A percentile compares a stretch with the other conserved stretches of the same genome.
Evolutionary conservation across 2,797 vertebrate species (phyloP).

Genomic region (Lophius americanus): DNA sequence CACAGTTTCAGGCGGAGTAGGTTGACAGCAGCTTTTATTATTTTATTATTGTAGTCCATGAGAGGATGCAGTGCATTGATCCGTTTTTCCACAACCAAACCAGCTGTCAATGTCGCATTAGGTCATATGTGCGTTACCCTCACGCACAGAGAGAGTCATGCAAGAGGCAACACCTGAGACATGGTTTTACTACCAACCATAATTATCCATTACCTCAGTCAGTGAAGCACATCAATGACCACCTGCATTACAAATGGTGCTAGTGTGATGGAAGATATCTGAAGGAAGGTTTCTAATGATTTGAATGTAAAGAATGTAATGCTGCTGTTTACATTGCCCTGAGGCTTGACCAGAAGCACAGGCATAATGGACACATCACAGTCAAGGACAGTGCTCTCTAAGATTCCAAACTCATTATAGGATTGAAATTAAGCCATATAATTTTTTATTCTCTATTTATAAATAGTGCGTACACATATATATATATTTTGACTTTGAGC

Average conservation of each 20-base stretch:
- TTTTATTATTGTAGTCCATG: background rate
- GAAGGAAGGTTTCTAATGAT: constrained; percentile 10
- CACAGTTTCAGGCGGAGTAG: background rate
- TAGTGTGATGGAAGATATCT: constrained; percentile 1
- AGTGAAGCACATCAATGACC: constrained; percentile 41
- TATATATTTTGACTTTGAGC: constrained; percentile 37
- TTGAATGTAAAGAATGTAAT: background rate
- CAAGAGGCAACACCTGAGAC: constrained; percentile 26
- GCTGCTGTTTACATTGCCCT: background rate
- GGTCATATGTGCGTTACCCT: constrained; percentile 22
- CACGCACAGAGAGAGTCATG: constrained; percentile 2
- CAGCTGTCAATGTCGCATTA: background rate
- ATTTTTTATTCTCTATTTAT: too few species aligned
- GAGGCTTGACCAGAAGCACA: too few species aligned
- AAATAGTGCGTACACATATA: too few species aligned
- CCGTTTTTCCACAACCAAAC: background rate
- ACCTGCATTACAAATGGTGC: constrained; percentile 14
- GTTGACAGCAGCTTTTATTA: background rate
- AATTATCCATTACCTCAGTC: constrained; percentile 27
- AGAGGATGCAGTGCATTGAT: background rate
- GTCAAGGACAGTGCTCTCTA: background rate
- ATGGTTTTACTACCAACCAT: constrained; percentile 19
- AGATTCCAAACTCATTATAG: background rate
- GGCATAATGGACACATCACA: too few species aligned
- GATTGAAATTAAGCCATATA: too few species aligned